Evolutionary conservation across 2,888 invertebrate genomes (phyloP).

Genomic region (Glyphotaelius pellucidus): DNA sequence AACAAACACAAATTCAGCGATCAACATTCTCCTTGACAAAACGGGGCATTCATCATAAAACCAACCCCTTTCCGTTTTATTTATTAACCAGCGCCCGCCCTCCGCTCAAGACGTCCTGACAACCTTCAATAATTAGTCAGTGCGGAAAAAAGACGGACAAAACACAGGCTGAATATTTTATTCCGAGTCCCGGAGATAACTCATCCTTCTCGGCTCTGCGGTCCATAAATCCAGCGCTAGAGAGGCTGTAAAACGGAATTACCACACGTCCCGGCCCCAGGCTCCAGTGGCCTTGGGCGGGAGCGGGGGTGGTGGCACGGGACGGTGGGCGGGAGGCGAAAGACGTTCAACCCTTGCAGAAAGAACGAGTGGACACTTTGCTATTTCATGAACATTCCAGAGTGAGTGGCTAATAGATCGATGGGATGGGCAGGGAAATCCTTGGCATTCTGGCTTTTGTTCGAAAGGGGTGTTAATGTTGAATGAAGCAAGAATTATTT

Average conservation of each 20-base stretch:
- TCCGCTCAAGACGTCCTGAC: slow-evolving; percentile 29
- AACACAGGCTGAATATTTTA: slow-evolving; percentile 46
- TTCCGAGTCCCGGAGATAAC: slow-evolving; percentile 33
- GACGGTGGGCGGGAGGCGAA: background rate
- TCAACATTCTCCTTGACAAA: background rate
- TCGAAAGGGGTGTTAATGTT: background rate
- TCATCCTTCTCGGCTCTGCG: slow-evolving; percentile 51
- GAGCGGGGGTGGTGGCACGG: background rate
- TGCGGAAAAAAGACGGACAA: slow-evolving; percentile 36
- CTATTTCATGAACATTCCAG: background rate
- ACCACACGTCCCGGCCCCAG: slow-evolving; percentile 54
- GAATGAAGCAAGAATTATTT: background rate
- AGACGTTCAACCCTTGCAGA: slow-evolving; percentile 26
- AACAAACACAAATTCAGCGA: background rate
- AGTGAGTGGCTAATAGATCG: background rate
- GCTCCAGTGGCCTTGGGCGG: background rate
- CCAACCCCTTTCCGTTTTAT: background rate
- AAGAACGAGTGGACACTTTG: slow-evolving; percentile 37
- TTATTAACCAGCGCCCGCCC: background rate
- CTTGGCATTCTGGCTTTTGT: background rate
- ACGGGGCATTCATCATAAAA: background rate
- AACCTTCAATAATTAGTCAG: slow-evolving; percentile 43
- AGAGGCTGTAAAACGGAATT: slow-evolving; percentile 62
- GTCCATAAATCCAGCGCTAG: slow-evolving; percentile 60
- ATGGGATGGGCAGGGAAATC: background rate